These are phyloP conservation scores for Galago senegalensis DNA, from an alignment of 2,797 vertebrate genomes.

Conservation along the genomic window DNA sequence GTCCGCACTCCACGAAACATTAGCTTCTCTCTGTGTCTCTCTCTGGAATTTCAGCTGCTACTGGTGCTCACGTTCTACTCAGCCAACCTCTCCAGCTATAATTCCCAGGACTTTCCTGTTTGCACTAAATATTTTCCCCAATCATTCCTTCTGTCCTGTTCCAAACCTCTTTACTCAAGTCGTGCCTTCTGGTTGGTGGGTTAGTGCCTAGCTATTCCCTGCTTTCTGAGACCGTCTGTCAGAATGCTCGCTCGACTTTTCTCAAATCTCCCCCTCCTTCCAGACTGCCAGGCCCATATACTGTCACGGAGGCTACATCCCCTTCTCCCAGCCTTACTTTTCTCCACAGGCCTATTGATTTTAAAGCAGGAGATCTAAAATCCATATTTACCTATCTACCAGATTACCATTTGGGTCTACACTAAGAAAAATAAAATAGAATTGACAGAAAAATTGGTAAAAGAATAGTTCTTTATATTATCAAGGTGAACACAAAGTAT, in stretches of 20 bases:
- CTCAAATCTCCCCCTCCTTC: background rate
- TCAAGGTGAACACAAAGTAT: background rate
- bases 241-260: background rate
- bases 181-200: background rate
- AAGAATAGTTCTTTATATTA: background rate
- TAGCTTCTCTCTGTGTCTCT: background rate
- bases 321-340: background rate
- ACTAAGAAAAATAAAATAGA: background rate
- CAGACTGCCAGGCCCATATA: background rate
- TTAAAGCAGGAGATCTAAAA: conserved; percentile 22
- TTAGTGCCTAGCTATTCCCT: background rate
- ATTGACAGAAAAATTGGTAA: background rate
- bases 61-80: background rate
- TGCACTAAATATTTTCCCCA: background rate
- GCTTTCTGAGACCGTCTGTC: background rate
- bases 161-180: background rate
- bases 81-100: background rate
- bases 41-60: background rate
- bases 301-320: background rate
- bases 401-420: background rate
- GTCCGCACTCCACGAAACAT: background rate
- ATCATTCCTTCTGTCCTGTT: background rate
- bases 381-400: background rate
- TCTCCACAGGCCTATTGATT: background rate
- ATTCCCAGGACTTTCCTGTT: background rate